Evolutionary conservation across 2,113 vertebrate species (phyloP).

Genomic region (Piaya cayana): DNA sequence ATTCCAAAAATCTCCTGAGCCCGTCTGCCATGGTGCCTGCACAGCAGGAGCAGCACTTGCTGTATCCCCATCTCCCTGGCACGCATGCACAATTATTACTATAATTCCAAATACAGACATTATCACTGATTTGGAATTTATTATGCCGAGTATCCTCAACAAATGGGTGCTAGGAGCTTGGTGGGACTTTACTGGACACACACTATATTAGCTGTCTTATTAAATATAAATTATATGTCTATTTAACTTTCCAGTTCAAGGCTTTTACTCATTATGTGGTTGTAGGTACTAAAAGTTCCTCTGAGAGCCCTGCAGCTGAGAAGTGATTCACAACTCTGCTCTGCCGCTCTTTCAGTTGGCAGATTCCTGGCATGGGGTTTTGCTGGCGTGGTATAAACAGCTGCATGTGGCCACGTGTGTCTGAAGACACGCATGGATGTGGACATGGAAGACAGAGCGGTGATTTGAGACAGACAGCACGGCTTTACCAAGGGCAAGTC

Average conservation of each 20-base stretch:
- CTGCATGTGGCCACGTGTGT: no score
- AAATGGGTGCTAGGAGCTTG: background rate
- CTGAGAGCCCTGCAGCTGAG: background rate
- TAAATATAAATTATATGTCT: background rate
- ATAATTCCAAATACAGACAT: background rate
- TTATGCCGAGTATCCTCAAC: background rate
- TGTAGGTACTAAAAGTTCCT: background rate
- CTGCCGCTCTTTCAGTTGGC: background rate
- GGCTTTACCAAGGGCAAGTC: no score
- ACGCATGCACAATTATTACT: background rate
- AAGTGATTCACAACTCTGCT: background rate
- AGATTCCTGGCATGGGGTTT: background rate
- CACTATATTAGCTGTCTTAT: background rate
- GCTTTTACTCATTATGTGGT: background rate
- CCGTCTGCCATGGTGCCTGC: background rate
- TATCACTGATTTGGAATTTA: background rate
- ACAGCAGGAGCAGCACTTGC: background rate
- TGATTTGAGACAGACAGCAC: no score
- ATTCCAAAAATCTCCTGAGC: background rate
- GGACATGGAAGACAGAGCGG: no score
- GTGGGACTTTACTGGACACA: background rate
- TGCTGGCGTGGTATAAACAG: background rate
- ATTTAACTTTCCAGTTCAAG: conserved; percentile 6
- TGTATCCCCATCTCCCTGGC: background rate
- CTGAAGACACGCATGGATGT: no score